Percentiles rank a stretch among this genome's conserved stretches.
Conservation (phyloP, 2,797 vertebrate genomes). For the Sebastolobus alascanus region DNA sequence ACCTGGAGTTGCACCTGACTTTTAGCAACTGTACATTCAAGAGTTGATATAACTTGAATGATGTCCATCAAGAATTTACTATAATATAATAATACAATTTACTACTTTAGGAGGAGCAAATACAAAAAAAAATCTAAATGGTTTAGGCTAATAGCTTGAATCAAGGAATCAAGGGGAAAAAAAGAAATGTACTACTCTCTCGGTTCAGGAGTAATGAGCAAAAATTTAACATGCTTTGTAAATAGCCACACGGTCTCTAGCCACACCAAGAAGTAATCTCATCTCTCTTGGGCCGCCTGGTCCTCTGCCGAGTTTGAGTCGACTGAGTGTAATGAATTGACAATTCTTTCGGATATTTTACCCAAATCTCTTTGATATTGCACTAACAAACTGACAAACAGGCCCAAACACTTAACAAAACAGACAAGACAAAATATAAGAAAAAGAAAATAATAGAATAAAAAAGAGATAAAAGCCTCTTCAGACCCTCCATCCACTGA, state of each 20-base stretch:
- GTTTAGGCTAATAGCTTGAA: neutral
- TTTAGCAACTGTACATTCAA: neutral
- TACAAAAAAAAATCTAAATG: neutral
- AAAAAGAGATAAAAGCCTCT: neutral
- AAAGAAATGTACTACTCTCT: too few species aligned
- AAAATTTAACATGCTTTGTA: neutral
- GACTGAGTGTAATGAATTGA: too few species aligned
- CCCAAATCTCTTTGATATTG: neutral
- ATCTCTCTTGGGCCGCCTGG: fast-evolving
- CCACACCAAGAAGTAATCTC: neutral
- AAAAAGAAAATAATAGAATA: neutral
- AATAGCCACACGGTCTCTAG: neutral
- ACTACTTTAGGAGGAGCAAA: neutral
- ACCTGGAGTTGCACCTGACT: neutral
- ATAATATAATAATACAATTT: too few species aligned
- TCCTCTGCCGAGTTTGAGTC: too few species aligned
- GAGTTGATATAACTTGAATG: neutral
- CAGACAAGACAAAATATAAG: neutral
- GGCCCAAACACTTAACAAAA: neutral
- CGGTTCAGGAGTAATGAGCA: neutral
- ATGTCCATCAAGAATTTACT: neutral
- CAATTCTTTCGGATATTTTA: neutral
- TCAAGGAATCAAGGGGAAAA: neutral
- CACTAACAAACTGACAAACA: neutral
- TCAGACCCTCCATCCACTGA: neutral